Percentiles rank a stretch among this genome's conserved stretches.
These are phyloP conservation scores for Octopus sinensis DNA, from an alignment of 1,140 invertebrate genomes.

Conservation along the genomic window DNA sequence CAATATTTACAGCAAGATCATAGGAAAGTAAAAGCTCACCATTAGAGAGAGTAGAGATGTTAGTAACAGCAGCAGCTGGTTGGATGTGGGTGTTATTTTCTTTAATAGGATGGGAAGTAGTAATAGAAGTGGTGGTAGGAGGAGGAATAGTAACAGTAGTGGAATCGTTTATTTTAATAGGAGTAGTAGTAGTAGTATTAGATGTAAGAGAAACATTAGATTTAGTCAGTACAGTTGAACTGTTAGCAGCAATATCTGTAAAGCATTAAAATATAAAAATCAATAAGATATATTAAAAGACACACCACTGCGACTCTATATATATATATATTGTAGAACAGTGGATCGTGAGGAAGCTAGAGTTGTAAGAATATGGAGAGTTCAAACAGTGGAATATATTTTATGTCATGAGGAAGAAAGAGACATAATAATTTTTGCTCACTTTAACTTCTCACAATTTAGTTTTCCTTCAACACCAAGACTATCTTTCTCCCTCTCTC, in stretches of 20 bases:
- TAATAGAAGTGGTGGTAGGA: conserved; percentile 20
- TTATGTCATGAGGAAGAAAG: no score
- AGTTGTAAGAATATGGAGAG: neutral
- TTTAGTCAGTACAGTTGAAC: neutral
- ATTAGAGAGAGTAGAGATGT: neutral
- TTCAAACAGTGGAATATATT: no score
- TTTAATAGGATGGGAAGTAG: conserved; percentile 14
- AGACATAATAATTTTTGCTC: no score
- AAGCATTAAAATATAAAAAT: neutral
- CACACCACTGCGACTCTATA: neutral
- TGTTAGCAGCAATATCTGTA: neutral
- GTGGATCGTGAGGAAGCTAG: neutral
- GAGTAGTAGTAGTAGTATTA: conserved; percentile 16
- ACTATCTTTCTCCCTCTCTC: no score
- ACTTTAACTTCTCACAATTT: no score
- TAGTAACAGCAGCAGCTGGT: neutral
- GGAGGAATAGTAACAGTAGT: conserved; percentile 20
- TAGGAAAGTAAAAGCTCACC: neutral
- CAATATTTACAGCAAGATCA: no score
- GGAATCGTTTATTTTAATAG: conserved; percentile 17
- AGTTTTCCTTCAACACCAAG: no score
- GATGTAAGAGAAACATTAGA: conserved; percentile 1
- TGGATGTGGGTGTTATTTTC: neutral
- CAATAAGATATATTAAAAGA: no score
- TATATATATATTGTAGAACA: neutral